Evolutionary conservation across 2,113 vertebrate species (phyloP).

Genomic region (Salminus brasiliensis): DNA sequence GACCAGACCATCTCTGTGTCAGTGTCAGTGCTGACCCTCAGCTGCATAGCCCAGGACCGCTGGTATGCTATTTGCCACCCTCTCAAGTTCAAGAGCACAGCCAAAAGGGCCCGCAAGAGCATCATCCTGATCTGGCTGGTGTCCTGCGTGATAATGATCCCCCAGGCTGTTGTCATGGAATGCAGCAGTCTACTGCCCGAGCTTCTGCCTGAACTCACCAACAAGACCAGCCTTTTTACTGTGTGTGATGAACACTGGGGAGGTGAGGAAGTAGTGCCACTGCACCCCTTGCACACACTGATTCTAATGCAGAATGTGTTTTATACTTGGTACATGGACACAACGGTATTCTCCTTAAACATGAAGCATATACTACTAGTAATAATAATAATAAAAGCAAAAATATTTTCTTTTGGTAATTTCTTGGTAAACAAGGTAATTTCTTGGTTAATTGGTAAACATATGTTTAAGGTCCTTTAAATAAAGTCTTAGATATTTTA

Average conservation of each 20-base stretch:
- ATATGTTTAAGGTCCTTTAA: no score
- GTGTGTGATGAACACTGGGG: constrained; percentile 95
- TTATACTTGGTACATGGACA: neutral
- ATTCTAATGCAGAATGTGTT: neutral
- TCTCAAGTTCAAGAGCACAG: constrained; percentile 97
- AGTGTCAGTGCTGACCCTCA: constrained; percentile 94
- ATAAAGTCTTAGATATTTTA: no score
- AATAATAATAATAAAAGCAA: no score
- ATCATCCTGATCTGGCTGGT: constrained; percentile 94
- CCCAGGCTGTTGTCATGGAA: constrained; percentile 96
- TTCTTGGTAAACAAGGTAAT: no score
- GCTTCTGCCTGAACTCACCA: constrained; percentile 89
- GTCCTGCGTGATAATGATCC: constrained; percentile 95
- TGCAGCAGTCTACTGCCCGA: constrained; percentile 88
- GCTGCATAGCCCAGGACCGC: constrained; percentile 94
- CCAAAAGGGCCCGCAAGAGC: constrained; percentile 89
- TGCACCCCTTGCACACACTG: neutral
- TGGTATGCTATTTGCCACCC: constrained; percentile 99
- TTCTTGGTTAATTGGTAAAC: no score
- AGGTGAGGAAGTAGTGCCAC: constrained; percentile 75
- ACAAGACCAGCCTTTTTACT: constrained; percentile 95
- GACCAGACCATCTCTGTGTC: constrained; percentile 93
- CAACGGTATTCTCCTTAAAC: neutral
- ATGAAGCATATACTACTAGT: no score
- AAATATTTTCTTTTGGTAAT: no score